A percentile compares a stretch with the other conserved stretches of the same genome.
Conservation (phyloP, 1,140 invertebrate genomes). For the Bombus huntii region DNA sequence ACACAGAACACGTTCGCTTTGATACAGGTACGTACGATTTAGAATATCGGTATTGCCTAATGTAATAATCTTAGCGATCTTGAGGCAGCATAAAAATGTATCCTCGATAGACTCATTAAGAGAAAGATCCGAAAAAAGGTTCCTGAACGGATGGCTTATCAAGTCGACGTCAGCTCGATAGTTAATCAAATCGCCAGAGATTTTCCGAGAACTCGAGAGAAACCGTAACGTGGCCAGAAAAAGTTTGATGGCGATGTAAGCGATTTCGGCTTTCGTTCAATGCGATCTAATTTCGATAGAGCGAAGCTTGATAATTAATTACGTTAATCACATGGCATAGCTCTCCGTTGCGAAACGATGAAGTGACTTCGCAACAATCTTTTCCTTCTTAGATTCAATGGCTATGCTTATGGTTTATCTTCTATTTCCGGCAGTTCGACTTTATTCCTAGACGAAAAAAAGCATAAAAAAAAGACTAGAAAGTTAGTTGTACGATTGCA, state of each 20-base stretch:
- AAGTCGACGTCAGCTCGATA: constrained; percentile 29
- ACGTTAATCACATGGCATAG: background rate
- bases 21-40: too few species aligned
- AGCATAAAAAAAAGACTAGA: background rate
- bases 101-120: constrained; percentile 11
- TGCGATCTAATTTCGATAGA: constrained; percentile 32
- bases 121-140: constrained; percentile 20
- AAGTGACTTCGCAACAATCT: background rate
- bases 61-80: too few species aligned
- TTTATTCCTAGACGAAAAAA: too few species aligned
- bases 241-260: constrained; percentile 15
- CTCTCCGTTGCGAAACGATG: background rate
- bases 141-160: constrained; percentile 27
- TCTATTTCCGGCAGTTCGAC: background rate
- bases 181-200: background rate
- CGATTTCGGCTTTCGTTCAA: background rate
- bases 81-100: too few species aligned
- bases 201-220: background rate
- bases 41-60: too few species aligned
- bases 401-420: too few species aligned
- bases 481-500: background rate
- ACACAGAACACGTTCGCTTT: too few species aligned
- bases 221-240: background rate
- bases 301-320: background rate
- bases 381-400: too few species aligned